phyloP scores from a whole-genome alignment of 2,888 invertebrate species.

The Phengaris arion region DNA sequence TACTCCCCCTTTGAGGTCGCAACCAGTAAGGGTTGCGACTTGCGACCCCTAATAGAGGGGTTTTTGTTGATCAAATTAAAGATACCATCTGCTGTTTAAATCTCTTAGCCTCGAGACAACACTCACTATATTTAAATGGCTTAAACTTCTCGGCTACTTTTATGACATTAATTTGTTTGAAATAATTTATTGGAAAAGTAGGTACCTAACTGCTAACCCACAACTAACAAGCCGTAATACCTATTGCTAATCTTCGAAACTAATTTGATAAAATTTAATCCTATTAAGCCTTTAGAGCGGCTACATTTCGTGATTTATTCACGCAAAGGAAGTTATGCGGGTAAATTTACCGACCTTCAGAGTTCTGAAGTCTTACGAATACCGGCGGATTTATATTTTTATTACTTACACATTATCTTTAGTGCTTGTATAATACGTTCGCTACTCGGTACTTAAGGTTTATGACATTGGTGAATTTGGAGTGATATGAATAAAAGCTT shows the following conservation, averaged over 20 bases:
- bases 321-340: constrained; percentile 12
- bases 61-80: too few relatives aligned
- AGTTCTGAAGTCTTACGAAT: constrained; percentile 6
- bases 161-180: neutral
- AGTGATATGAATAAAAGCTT: too few relatives aligned
- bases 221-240: constrained; percentile 1
- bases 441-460: neutral
- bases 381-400: constrained; percentile 3
- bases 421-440: neutral
- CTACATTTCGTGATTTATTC: constrained; percentile 17
- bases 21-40: too few relatives aligned
- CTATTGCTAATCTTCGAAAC: neutral
- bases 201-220: neutral
- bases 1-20: too few relatives aligned
- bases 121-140: too few relatives aligned
- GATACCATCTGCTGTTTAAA: too few relatives aligned
- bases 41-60: too few relatives aligned
- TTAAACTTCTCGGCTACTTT: too few relatives aligned
- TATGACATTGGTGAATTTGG: neutral
- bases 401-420: neutral
- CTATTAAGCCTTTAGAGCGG: neutral
- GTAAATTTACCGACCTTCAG: constrained; percentile 5
- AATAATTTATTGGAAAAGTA: constrained; percentile 3
- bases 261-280: constrained; percentile 11
- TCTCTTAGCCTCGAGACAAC: too few relatives aligned